A percentile compares a stretch with the other conserved stretches of the same genome.
phyloP scores from a whole-genome alignment of 2,797 vertebrate genomes.

The Rallus crepitans region DNA sequence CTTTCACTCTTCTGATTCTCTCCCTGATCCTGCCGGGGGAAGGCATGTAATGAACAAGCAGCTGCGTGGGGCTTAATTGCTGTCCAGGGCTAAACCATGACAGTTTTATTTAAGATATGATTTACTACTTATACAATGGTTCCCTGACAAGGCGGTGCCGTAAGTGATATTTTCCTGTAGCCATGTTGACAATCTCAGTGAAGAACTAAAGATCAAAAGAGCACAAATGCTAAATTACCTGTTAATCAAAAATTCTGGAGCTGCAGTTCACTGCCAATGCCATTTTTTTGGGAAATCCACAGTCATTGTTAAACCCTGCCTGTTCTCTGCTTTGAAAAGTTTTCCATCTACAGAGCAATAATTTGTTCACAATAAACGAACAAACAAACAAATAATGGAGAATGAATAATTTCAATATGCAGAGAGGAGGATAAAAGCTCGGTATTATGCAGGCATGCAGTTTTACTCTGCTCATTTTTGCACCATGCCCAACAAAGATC shows the following conservation, averaged over 20 bases:
- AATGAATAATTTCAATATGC: conserved; percentile 8
- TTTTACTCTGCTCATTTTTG: conserved; percentile 2
- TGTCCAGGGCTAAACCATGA: no score
- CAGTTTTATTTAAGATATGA: neutral
- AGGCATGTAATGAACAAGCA: no score
- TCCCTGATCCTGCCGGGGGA: no score
- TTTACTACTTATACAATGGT: neutral
- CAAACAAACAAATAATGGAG: neutral
- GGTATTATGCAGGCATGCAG: neutral
- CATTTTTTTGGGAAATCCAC: neutral
- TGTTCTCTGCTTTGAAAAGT: neutral
- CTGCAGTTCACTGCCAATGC: neutral
- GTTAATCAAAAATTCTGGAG: neutral
- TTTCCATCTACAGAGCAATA: neutral
- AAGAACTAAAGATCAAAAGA: conserved; percentile 18
- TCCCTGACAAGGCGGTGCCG: neutral
- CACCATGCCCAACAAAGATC: neutral
- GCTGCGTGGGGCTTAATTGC: no score
- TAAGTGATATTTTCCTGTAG: neutral
- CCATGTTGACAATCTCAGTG: neutral
- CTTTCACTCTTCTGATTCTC: no score
- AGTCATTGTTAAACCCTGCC: neutral
- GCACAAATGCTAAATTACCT: neutral
- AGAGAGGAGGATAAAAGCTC: neutral
- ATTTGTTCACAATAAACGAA: neutral